These are phyloP conservation scores for Malthinus flaveolus DNA, from an alignment of 2,888 invertebrate species.

Conservation along the genomic window DNA sequence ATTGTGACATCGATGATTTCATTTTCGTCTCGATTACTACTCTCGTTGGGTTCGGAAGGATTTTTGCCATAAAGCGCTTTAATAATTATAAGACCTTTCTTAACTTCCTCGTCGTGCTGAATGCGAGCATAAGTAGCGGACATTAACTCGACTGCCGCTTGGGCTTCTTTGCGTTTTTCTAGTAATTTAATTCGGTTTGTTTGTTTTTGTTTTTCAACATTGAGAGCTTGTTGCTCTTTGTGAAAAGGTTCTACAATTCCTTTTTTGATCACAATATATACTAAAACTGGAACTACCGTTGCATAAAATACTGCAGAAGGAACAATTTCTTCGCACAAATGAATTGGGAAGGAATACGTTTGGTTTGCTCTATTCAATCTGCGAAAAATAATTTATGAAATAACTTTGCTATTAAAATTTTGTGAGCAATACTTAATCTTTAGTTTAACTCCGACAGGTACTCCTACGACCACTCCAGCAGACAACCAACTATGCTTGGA, in stretches of 20 bases:
- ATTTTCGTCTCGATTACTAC: conserved; percentile 42
- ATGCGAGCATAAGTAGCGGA: conserved; percentile 85
- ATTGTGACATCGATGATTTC: conserved; percentile 90
- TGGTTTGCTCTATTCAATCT: conserved; percentile 87
- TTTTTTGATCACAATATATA: conserved; percentile 81
- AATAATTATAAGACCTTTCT: conserved; percentile 82
- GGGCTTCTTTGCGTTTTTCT: conserved; percentile 82
- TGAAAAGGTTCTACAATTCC: conserved; percentile 84
- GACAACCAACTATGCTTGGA: conserved; percentile 87
- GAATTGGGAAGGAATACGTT: conserved; percentile 85
- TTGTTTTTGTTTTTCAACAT: conserved; percentile 81
- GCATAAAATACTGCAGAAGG: conserved; percentile 93
- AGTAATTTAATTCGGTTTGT: conserved; percentile 76
- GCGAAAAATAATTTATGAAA: conserved; percentile 34
- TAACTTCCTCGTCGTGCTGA: conserved; percentile 76
- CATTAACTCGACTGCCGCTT: conserved; percentile 88
- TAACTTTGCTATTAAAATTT: conserved; percentile 8
- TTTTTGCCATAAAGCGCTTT: conserved; percentile 82
- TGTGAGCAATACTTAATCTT: conserved; percentile 74
- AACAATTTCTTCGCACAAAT: conserved; percentile 86
- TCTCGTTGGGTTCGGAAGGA: conserved; percentile 40
- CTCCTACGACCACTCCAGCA: conserved; percentile 82
- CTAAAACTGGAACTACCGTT: conserved; percentile 81
- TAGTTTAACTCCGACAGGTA: conserved; percentile 85
- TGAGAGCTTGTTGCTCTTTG: conserved; percentile 74